phyloP scores from a whole-genome alignment of 1,140 invertebrate genomes.

The Branchinecta lynchi region DNA sequence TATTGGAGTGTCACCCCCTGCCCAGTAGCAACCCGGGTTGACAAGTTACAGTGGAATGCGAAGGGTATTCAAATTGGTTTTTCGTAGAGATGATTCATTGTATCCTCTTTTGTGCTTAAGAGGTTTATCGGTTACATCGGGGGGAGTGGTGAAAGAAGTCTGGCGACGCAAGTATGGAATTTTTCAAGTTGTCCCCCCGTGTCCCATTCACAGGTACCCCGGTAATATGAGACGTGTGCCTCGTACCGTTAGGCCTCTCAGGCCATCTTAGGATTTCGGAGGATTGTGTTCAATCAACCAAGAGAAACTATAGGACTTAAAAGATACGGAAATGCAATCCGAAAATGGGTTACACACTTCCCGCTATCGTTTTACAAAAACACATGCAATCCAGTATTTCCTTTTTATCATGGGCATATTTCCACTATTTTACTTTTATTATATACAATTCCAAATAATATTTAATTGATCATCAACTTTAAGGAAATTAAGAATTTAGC shows the following conservation, averaged over 20 bases:
- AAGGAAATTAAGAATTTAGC: too few species aligned
- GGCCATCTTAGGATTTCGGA: background rate
- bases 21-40: background rate
- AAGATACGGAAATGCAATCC: too few species aligned
- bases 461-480: too few species aligned
- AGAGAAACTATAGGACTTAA: background rate
- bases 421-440: too few species aligned
- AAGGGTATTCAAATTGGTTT: background rate
- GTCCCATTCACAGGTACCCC: background rate
- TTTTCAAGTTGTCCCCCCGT: background rate
- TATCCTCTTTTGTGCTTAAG: background rate
- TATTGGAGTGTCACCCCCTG: conserved; percentile 3
- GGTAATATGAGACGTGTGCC: background rate
- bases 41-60: conserved; percentile 3
- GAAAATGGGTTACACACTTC: too few species aligned
- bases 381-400: too few species aligned
- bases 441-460: too few species aligned
- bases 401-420: too few species aligned
- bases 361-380: too few species aligned
- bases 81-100: conserved; percentile 3
- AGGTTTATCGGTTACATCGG: conserved; percentile 4
- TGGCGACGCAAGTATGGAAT: background rate
- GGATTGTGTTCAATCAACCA: background rate
- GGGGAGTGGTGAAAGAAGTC: background rate
- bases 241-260: background rate